Percentiles rank a stretch among this genome's conserved stretches.
Evolutionary conservation across 1,140 invertebrate genomes (phyloP).

Genomic region (Alviniconcha marisindica): DNA sequence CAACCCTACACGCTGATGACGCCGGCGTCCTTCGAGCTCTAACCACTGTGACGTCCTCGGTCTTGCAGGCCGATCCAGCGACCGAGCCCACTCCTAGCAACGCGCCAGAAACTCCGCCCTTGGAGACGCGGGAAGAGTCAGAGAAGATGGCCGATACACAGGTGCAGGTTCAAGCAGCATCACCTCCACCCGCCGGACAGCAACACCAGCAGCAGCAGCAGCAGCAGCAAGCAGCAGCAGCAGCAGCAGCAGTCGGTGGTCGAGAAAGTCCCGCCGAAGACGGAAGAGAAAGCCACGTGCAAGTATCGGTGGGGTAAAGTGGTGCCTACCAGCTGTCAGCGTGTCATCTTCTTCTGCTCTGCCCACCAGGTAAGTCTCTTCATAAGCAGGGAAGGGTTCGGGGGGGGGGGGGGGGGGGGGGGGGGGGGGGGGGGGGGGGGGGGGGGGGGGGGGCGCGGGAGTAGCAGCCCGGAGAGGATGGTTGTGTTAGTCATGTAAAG

Average conservation of each 20-base stretch:
- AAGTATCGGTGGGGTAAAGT: constrained; percentile 63
- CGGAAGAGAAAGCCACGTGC: constrained; percentile 46
- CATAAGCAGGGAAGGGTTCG: neutral
- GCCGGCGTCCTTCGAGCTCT: neutral
- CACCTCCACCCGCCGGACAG: neutral
- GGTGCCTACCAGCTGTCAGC: constrained; percentile 43
- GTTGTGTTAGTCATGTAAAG: too few species aligned
- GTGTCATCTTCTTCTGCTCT: constrained; percentile 60
- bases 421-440: neutral
- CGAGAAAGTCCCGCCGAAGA: too few species aligned
- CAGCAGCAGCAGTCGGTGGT: neutral
- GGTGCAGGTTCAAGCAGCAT: neutral
- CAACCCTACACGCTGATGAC: neutral
- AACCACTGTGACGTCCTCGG: neutral
- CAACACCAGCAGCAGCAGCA: constrained; percentile 3
- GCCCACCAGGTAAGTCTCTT: constrained; percentile 56
- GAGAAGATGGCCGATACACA: neutral
- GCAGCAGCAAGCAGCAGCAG: neutral
- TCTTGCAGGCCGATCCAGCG: neutral
- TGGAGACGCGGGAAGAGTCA: too few species aligned
- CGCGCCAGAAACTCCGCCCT: neutral
- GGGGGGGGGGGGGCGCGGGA: constrained; percentile 1
- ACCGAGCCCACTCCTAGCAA: neutral
- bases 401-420: neutral
- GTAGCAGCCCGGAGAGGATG: neutral